These are phyloP conservation scores for Atrichornis clamosus DNA, from an alignment of 2,113 vertebrate genomes.

Conservation along the genomic window DNA sequence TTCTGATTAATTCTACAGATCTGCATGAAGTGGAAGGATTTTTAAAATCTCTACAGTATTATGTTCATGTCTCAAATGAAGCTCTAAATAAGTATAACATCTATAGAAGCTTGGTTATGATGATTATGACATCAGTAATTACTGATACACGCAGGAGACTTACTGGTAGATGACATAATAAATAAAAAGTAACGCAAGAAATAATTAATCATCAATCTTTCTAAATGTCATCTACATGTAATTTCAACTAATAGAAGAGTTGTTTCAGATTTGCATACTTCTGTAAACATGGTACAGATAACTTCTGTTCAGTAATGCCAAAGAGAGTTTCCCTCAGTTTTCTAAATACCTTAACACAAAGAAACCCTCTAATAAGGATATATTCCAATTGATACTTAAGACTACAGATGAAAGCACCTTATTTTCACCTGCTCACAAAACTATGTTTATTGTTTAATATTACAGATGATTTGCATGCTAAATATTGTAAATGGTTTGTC, in stretches of 20 bases:
- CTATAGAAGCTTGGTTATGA: not conserved
- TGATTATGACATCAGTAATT: not conserved
- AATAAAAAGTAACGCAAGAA: not conserved
- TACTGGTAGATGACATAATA: not conserved
- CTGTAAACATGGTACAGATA: not conserved
- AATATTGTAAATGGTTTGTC: not conserved
- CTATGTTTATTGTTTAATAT: not conserved
- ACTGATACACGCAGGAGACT: not conserved
- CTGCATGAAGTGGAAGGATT: not conserved
- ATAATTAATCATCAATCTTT: not conserved
- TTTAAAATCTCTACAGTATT: not conserved
- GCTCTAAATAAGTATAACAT: not conserved
- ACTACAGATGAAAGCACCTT: not conserved
- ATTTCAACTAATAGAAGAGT: not conserved
- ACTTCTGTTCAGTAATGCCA: not conserved
- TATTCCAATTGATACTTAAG: not conserved
- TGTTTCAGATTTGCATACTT: not conserved
- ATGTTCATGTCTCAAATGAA: not conserved
- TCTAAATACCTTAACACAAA: not conserved
- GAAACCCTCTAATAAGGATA: not conserved
- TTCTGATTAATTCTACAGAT: constrained; percentile 19
- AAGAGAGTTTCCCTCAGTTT: not conserved
- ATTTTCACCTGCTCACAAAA: not conserved
- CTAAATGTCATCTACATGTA: not conserved
- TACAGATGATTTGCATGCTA: not conserved